These are phyloP conservation scores for Squalus acanthias DNA, from an alignment of 2,797 vertebrate species.

Conservation along the genomic window DNA sequence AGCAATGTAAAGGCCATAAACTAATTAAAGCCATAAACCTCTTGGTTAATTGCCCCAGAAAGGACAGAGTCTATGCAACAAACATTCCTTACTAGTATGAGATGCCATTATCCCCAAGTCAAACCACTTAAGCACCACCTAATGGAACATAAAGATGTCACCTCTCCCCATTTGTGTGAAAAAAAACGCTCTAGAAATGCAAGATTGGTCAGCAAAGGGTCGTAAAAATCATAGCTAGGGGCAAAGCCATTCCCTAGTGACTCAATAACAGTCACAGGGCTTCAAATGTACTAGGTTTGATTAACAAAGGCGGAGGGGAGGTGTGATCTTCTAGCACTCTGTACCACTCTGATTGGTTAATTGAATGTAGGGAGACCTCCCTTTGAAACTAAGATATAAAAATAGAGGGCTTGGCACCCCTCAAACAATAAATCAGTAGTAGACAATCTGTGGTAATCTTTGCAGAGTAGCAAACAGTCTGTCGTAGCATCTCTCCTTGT, in stretches of 20 bases:
- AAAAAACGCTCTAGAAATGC: not conserved
- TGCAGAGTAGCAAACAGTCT: not conserved
- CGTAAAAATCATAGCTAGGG: not conserved
- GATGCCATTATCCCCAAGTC: not conserved
- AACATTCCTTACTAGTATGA: not conserved
- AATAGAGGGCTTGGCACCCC: not conserved
- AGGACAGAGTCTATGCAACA: not conserved
- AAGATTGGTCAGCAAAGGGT: not conserved
- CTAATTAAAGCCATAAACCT: not conserved
- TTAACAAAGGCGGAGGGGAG: not conserved
- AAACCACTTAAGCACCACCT: not conserved
- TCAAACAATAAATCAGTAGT: not conserved
- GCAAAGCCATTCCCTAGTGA: not conserved
- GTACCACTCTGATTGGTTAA: not conserved
- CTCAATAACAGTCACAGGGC: not conserved
- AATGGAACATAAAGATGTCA: not conserved
- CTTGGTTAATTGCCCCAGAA: not conserved
- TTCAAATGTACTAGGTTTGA: not conserved
- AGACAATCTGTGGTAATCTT: not conserved
- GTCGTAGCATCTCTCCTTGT: not conserved
- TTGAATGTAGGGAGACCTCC: not conserved
- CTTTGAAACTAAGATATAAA: not conserved
- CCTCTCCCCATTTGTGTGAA: not conserved
- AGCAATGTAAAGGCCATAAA: not conserved
- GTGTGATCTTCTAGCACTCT: not conserved